Percentiles rank a stretch among this genome's conserved stretches.
Evolutionary conservation across 2,797 vertebrate species (phyloP).

Genomic region (Tragelaphus eurycerus): DNA sequence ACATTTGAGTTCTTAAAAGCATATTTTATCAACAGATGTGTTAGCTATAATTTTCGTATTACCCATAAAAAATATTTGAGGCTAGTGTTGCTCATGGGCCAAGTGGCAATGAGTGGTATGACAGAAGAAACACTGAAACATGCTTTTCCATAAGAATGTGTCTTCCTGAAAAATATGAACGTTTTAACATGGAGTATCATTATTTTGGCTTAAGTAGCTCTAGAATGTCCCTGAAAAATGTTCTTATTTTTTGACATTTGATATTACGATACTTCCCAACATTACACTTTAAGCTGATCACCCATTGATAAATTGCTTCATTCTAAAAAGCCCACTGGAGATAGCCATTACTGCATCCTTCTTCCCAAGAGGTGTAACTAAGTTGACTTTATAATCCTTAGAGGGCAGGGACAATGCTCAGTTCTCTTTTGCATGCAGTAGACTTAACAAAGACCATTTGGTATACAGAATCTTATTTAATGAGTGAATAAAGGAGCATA

Average conservation of each 20-base stretch:
- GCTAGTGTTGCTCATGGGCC: not conserved
- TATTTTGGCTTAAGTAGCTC: not conserved
- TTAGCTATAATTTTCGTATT: not conserved
- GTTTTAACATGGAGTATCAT: not conserved
- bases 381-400: not conserved
- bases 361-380: not conserved
- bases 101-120: not conserved
- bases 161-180: not conserved
- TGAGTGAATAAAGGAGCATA: not conserved
- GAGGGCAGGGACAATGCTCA: not conserved
- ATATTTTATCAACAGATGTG: not conserved
- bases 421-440: not conserved
- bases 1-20: not conserved
- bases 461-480: not conserved
- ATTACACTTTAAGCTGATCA: not conserved
- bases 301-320: not conserved
- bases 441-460: not conserved
- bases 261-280: not conserved
- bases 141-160: not conserved
- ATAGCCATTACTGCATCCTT: not conserved
- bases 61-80: not conserved
- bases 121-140: not conserved
- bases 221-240: not conserved
- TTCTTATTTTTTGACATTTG: not conserved
- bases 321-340: not conserved